Evolutionary conservation across 2,113 vertebrate genomes (phyloP).

Genomic region (Gadus macrocephalus): DNA sequence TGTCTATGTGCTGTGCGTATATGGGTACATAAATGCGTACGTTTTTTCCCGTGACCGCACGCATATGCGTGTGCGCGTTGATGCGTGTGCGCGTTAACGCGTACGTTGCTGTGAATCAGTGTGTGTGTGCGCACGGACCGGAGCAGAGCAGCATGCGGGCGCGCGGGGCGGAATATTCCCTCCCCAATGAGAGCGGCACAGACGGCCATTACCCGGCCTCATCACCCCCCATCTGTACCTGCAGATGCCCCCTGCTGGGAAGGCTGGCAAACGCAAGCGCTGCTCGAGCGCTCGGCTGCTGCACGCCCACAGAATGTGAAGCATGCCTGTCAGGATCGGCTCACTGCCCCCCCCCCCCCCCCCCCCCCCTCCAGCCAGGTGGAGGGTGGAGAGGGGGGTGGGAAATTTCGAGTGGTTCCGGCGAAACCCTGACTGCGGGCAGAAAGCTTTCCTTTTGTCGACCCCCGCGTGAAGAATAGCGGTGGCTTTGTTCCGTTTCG

Average conservation of each 20-base stretch:
- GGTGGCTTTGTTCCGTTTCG: neutral
- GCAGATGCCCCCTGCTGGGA: slow-evolving; percentile 68
- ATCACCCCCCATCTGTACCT: slow-evolving; percentile 70
- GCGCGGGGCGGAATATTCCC: slow-evolving; percentile 50
- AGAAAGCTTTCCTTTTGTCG: neutral
- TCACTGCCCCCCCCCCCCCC: too few relatives aligned
- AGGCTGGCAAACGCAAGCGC: too few relatives aligned
- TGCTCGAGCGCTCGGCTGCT: too few relatives aligned
- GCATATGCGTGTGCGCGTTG: slow-evolving; percentile 33
- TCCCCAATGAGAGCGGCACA: slow-evolving; percentile 55
- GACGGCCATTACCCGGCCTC: slow-evolving; percentile 66
- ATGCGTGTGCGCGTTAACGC: slow-evolving; percentile 32
- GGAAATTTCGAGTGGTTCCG: too few relatives aligned
- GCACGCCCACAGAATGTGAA: too few relatives aligned
- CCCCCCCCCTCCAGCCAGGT: too few relatives aligned
- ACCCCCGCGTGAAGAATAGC: neutral
- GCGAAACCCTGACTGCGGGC: too few relatives aligned
- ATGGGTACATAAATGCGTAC: neutral
- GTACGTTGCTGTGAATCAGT: neutral
- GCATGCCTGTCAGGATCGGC: too few relatives aligned
- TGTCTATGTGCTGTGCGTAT: slow-evolving; percentile 7
- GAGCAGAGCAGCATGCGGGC: slow-evolving; percentile 13
- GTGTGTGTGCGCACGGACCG: slow-evolving; percentile 8
- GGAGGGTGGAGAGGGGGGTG: too few relatives aligned
- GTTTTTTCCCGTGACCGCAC: neutral